These are phyloP conservation scores for Gallinago nigripennis DNA, from an alignment of 2,797 vertebrate genomes.

Conservation along the genomic window DNA sequence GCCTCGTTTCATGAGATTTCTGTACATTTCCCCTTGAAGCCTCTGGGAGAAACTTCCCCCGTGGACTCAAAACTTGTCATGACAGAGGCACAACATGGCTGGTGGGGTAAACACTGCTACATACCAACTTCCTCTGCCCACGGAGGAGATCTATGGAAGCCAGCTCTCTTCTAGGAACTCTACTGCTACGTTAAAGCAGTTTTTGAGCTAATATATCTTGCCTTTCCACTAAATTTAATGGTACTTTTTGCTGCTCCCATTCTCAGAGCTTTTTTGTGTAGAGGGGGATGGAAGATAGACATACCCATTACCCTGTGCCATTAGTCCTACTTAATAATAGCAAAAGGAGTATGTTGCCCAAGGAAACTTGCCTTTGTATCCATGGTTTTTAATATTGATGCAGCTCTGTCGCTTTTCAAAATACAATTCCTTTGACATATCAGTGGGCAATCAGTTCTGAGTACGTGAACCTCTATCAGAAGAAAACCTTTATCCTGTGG, in stretches of 20 bases:
- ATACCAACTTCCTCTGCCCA: not conserved
- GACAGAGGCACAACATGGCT: not conserved
- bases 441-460: slow-evolving; percentile 49
- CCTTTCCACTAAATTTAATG: not conserved
- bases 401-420: not conserved
- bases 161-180: not conserved
- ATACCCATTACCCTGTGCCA: not conserved
- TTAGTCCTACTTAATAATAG: not conserved
- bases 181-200: not conserved
- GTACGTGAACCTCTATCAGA: slow-evolving; percentile 51
- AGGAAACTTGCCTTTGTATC: not conserved
- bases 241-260: not conserved
- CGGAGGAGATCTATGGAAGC: accelerated
- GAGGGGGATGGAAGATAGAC: not conserved
- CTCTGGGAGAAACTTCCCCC: accelerated
- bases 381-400: not conserved
- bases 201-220: not conserved
- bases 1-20: not conserved
- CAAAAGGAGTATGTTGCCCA: not conserved
- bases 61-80: not conserved
- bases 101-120: not conserved
- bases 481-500: slow-evolving; percentile 63
- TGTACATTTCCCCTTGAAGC: not conserved
- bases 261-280: not conserved
- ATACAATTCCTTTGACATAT: not conserved